phyloP scores from a whole-genome alignment of 2,888 invertebrate species.

The Cremastinae sp. region DNA sequence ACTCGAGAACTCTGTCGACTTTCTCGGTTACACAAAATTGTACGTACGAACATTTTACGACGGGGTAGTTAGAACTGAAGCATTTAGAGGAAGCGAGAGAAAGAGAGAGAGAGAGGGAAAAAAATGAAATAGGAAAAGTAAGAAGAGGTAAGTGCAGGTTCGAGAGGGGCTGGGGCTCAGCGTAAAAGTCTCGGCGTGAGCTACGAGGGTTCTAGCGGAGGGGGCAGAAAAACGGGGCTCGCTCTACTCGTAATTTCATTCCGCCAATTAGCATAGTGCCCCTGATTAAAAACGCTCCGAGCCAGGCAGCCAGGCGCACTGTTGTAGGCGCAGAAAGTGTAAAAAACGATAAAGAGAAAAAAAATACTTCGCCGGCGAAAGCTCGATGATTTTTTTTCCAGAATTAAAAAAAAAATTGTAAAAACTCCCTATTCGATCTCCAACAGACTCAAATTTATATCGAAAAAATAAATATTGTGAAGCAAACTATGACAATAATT shows the following conservation, averaged over 20 bases:
- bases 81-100: slow-evolving; percentile 10
- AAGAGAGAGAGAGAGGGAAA: slow-evolving; percentile 7
- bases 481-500: no score
- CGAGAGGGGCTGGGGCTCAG: no score
- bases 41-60: slow-evolving; percentile 40
- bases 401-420: no score
- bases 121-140: slow-evolving; percentile 17
- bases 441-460: no score
- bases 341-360: slow-evolving; percentile 22
- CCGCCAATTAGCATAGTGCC: slow-evolving; percentile 68
- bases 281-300: slow-evolving; percentile 68
- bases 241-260: slow-evolving; percentile 67
- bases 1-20: slow-evolving; percentile 41
- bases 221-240: slow-evolving; percentile 25
- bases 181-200: slow-evolving; percentile 59
- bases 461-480: no score
- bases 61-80: slow-evolving; percentile 36
- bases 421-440: no score
- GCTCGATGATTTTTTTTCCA: no score
- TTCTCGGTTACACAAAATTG: slow-evolving; percentile 3
- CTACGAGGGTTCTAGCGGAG: slow-evolving; percentile 21
- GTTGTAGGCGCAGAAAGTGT: slow-evolving; percentile 42
- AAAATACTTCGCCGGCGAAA: slow-evolving; percentile 42
- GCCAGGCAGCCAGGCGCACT: slow-evolving; percentile 44
- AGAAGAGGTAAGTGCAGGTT: slow-evolving; percentile 33